Evolutionary conservation across 2,797 vertebrate genomes (phyloP).

Genomic region (Anguilla anguilla): DNA sequence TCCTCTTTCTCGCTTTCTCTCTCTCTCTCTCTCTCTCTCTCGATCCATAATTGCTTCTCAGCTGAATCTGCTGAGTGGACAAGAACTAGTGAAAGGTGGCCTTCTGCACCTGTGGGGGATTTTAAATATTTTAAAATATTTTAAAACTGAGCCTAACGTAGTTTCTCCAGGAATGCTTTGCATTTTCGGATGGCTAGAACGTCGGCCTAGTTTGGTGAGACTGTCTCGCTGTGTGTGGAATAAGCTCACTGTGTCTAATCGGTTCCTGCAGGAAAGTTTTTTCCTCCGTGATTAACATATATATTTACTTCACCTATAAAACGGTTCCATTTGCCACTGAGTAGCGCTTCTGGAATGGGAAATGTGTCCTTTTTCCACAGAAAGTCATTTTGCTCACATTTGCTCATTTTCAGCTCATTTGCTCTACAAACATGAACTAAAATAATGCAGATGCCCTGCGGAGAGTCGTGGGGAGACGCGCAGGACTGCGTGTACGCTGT

Average conservation of each 20-base stretch:
- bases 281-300: background rate
- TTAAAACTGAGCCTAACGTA: background rate
- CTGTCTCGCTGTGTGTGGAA: background rate
- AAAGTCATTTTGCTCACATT: background rate
- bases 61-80: background rate
- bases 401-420: too few relatives aligned
- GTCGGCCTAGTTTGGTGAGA: background rate
- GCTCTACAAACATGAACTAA: background rate
- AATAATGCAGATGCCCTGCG: background rate
- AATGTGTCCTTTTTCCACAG: background rate
- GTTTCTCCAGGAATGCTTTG: background rate
- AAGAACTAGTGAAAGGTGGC: background rate
- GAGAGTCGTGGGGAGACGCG: too few relatives aligned
- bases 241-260: background rate
- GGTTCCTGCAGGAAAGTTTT: background rate
- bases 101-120: background rate
- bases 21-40: background rate
- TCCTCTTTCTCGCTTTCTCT: background rate
- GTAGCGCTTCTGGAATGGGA: background rate
- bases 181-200: background rate
- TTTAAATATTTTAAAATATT: background rate
- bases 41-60: background rate
- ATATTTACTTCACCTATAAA: background rate
- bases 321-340: background rate
- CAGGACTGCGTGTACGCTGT: too few relatives aligned